Percentiles rank a stretch among this genome's conserved stretches.
These are phyloP conservation scores for Pteromalus puparum DNA, from an alignment of 1,140 invertebrate species.

Conservation along the genomic window DNA sequence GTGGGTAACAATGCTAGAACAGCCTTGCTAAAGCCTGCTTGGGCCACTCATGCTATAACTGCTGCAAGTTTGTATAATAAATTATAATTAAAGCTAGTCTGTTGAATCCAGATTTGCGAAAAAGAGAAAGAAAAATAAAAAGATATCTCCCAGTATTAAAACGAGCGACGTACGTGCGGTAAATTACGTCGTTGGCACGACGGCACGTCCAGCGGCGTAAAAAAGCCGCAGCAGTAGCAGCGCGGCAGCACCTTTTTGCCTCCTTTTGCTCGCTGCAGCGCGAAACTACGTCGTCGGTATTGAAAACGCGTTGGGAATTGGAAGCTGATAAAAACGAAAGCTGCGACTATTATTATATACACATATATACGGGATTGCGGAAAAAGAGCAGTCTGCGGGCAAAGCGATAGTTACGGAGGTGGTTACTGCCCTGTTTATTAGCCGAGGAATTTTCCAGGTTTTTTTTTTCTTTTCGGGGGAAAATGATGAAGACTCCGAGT, in stretches of 20 bases:
- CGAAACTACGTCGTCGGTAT: slow-evolving; percentile 3
- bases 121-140: neutral
- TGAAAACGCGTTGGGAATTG: slow-evolving; percentile 39
- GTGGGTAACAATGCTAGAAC: no score
- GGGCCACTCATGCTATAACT: no score
- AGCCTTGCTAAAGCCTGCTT: no score
- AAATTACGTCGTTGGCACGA: slow-evolving; percentile 66
- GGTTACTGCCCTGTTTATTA: slow-evolving; percentile 26
- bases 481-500: neutral
- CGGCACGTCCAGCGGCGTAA: neutral
- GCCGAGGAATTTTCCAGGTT: neutral
- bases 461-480: neutral
- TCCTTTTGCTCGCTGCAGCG: neutral
- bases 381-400: slow-evolving; percentile 12
- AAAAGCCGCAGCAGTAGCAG: slow-evolving; percentile 5
- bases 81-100: no score
- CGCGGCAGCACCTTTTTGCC: neutral
- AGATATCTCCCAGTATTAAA: slow-evolving; percentile 59
- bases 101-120: no score
- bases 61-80: no score
- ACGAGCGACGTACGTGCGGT: slow-evolving; percentile 63
- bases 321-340: slow-evolving; percentile 40
- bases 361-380: no score
- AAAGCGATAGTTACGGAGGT: slow-evolving; percentile 26
- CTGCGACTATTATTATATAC: neutral